phyloP scores from a whole-genome alignment of 2,113 vertebrate genomes.

The Seriola aureovittata region DNA sequence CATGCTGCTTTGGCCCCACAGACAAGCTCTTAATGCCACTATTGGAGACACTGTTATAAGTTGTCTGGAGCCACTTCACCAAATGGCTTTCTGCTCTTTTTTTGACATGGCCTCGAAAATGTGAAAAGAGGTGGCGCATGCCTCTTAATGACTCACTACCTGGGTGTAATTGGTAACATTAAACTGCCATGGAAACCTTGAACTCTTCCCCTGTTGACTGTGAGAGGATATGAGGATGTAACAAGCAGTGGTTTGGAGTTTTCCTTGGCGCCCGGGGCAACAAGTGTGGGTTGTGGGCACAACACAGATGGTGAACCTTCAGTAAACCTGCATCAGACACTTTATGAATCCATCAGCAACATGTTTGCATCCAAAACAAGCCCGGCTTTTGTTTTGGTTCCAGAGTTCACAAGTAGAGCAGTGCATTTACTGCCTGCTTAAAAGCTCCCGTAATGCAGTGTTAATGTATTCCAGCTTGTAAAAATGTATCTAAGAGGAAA shows the following conservation, averaged over 20 bases:
- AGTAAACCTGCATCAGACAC: conserved; percentile 66
- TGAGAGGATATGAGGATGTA: conserved; percentile 67
- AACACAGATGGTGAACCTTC: conserved; percentile 63
- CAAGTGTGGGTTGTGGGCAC: conserved; percentile 63
- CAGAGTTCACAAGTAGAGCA: conserved; percentile 62
- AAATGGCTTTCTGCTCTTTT: conserved; percentile 44
- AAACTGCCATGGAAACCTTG: conserved; percentile 54
- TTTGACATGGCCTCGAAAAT: conserved; percentile 40
- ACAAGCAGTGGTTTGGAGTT: conserved; percentile 55
- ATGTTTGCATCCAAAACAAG: conserved; percentile 70
- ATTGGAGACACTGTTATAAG: conserved; percentile 61
- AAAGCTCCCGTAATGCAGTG: conserved; percentile 62
- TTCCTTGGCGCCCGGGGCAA: conserved; percentile 52
- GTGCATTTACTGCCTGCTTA: conserved; percentile 63
- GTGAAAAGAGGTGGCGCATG: conserved; percentile 29
- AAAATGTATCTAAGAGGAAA: conserved; percentile 74
- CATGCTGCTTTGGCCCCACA: conserved; percentile 55
- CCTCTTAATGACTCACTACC: conserved; percentile 62
- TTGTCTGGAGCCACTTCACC: conserved; percentile 62
- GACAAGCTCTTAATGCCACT: conserved; percentile 51
- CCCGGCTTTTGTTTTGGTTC: conserved; percentile 62
- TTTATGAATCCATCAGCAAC: conserved; percentile 76
- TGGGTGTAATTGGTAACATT: conserved; percentile 68
- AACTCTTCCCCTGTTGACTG: conserved; percentile 53
- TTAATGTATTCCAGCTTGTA: conserved; percentile 76